Conservation (phyloP, 2,113 vertebrate genomes). For the Rana temporaria region DNA sequence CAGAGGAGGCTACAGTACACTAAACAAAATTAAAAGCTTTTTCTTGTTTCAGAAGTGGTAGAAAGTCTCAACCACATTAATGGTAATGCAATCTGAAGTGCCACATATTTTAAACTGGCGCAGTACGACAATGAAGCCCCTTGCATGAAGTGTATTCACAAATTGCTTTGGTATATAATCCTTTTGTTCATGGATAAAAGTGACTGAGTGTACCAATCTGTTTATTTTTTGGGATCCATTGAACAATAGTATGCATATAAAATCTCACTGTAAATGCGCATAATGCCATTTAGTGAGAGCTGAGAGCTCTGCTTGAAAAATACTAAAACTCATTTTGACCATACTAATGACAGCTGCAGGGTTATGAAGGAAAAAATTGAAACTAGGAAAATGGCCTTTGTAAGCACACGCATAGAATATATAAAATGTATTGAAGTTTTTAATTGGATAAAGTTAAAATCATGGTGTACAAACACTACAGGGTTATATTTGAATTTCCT, state of each 20-base stretch:
- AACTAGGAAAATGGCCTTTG: too few species aligned
- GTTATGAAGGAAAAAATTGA: too few species aligned
- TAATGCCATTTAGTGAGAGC: not conserved
- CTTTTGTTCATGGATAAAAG: slow-evolving; percentile 23
- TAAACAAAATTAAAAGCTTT: slow-evolving; percentile 33
- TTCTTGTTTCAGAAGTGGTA: slow-evolving; percentile 5
- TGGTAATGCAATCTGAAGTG: slow-evolving; percentile 36
- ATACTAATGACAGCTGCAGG: too few species aligned
- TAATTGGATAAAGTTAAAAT: too few species aligned
- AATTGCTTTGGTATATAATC: slow-evolving; percentile 18
- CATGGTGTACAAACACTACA: too few species aligned
- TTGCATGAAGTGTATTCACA: slow-evolving; percentile 14
- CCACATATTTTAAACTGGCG: not conserved
- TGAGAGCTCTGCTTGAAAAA: not conserved
- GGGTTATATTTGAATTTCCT: not conserved
- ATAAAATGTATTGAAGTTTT: too few species aligned
- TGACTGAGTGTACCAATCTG: not conserved
- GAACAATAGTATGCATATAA: not conserved
- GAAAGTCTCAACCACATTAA: not conserved
- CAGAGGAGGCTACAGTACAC: not conserved
- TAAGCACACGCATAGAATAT: too few species aligned
- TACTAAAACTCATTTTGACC: not conserved
- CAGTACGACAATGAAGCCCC: slow-evolving; percentile 2
- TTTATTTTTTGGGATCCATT: not conserved
- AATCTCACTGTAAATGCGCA: not conserved